Evolutionary conservation across 2,888 invertebrate genomes (phyloP).

Genomic region (Flabesymbios commensalis): DNA sequence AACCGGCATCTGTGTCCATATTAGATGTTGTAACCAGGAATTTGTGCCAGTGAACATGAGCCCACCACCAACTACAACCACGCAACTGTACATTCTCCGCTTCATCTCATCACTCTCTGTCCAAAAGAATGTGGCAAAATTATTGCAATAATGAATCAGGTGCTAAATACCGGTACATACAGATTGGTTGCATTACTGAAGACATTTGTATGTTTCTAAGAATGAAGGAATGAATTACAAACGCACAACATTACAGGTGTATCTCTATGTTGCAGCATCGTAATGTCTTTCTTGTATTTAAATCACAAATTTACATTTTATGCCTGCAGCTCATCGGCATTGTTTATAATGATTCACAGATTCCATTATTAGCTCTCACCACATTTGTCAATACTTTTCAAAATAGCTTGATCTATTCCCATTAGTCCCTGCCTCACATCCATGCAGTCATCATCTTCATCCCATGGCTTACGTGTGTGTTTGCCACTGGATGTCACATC

Average conservation of each 20-base stretch:
- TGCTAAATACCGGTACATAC: not conserved
- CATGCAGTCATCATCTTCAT: slow-evolving; percentile 43
- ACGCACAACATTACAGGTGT: too few species aligned
- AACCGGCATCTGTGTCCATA: slow-evolving; percentile 81
- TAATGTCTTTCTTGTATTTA: too few species aligned
- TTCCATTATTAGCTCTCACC: too few species aligned
- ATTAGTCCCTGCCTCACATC: slow-evolving; percentile 67
- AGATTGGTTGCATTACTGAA: too few species aligned
- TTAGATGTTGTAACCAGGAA: slow-evolving; percentile 84
- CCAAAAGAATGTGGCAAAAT: slow-evolving; percentile 29
- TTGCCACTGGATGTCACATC: slow-evolving; percentile 34
- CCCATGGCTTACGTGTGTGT: slow-evolving; percentile 66
- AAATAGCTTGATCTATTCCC: slow-evolving; percentile 86
- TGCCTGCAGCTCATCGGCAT: too few species aligned
- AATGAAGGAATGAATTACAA: too few species aligned
- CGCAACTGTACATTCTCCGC: slow-evolving; percentile 90
- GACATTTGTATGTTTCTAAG: too few species aligned
- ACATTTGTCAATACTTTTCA: slow-evolving; percentile 89
- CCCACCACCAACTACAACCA: slow-evolving; percentile 88
- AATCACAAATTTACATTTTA: too few species aligned
- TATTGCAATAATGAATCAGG: not conserved
- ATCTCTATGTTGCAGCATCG: too few species aligned
- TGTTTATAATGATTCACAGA: too few species aligned
- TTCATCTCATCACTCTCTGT: slow-evolving; percentile 82
- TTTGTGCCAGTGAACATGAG: slow-evolving; percentile 84